Evolutionary conservation across 2,113 vertebrate genomes (phyloP).

Genomic region (Aegotheles bennettii): DNA sequence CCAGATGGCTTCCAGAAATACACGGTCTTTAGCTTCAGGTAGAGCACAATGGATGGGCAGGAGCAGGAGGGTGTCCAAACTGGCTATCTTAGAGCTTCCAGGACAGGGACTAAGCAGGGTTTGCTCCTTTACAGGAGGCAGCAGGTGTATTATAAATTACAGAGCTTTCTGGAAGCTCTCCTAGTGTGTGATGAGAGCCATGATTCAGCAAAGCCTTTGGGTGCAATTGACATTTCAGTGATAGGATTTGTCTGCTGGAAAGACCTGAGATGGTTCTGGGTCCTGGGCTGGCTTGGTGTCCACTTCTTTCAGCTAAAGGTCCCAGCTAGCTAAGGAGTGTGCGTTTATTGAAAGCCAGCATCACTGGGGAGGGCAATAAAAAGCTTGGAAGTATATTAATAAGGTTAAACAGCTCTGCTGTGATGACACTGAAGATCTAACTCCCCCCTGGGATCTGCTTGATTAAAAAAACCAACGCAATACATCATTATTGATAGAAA

Average conservation of each 20-base stretch:
- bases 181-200: neutral
- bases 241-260: neutral
- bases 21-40: neutral
- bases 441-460: neutral
- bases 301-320: neutral
- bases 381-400: neutral
- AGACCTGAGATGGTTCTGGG: neutral
- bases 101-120: no score
- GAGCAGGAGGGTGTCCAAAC: neutral
- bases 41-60: neutral
- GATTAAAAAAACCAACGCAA: neutral
- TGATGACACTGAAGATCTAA: neutral
- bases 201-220: neutral
- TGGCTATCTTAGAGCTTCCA: neutral
- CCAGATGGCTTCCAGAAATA: neutral
- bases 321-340: neutral
- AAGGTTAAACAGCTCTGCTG: neutral
- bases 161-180: neutral
- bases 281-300: neutral
- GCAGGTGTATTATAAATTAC: no score
- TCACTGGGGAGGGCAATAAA: neutral
- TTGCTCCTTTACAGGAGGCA: no score
- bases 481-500: neutral
- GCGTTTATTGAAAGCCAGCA: neutral
- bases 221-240: neutral